Conservation (phyloP, 2,888 invertebrate genomes). For the Coecobrya sp. region DNA sequence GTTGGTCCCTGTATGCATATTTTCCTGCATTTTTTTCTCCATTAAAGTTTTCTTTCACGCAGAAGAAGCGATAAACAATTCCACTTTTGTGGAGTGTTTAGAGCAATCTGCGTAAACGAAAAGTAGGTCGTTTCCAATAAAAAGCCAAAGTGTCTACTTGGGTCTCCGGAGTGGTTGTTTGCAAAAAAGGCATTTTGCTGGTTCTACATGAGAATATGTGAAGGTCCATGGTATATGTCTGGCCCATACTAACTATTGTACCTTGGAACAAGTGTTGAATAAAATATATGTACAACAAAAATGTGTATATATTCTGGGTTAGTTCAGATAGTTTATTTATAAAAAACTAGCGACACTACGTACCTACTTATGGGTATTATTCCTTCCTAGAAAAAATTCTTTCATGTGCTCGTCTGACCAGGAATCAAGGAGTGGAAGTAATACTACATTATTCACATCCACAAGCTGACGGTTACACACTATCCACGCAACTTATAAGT, state of each 20-base stretch:
- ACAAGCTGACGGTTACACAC: slow-evolving; percentile 68
- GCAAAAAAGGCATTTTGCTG: slow-evolving; percentile 6
- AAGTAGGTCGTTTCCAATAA: slow-evolving; percentile 75
- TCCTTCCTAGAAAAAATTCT: slow-evolving; percentile 48
- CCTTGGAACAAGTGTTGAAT: slow-evolving; percentile 24
- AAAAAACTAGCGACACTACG: neutral
- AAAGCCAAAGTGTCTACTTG: slow-evolving; percentile 44
- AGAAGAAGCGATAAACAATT: slow-evolving; percentile 67
- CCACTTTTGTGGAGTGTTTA: slow-evolving; percentile 63
- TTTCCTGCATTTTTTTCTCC: slow-evolving; percentile 64
- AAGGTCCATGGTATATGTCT: neutral
- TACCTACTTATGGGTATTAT: slow-evolving; percentile 18
- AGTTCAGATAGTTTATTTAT: slow-evolving; percentile 12
- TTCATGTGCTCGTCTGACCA: slow-evolving; percentile 47
- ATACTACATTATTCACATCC: slow-evolving; percentile 73
- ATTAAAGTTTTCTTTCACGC: slow-evolving; percentile 50
- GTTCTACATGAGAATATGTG: neutral
- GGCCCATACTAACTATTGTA: neutral
- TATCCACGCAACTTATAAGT: neutral
- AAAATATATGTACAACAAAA: slow-evolving; percentile 30
- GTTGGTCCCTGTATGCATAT: slow-evolving; percentile 46
- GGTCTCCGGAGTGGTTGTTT: slow-evolving; percentile 42
- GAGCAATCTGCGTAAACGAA: slow-evolving; percentile 74
- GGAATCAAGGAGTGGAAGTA: slow-evolving; percentile 60
- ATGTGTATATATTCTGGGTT: neutral